Percentiles rank a stretch among this genome's conserved stretches.
These are phyloP conservation scores for Crypturellus undulatus DNA, from an alignment of 2,113 vertebrate species.

Conservation along the genomic window DNA sequence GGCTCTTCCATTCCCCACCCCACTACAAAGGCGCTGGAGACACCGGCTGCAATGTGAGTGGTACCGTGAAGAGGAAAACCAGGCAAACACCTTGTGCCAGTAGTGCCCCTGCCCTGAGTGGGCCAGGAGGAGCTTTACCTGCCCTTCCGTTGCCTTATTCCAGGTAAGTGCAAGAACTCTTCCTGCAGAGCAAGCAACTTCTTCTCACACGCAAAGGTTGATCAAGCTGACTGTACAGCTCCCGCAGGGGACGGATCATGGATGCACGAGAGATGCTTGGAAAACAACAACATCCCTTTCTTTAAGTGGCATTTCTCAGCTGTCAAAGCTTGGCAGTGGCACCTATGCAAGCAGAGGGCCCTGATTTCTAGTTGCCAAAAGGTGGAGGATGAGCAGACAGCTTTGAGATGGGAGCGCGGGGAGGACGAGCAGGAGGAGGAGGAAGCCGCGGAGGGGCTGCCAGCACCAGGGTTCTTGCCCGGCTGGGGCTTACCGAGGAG, in stretches of 20 bases:
- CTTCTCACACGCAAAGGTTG: neutral
- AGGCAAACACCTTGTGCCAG: neutral
- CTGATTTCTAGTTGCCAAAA: neutral
- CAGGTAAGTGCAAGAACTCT: neutral
- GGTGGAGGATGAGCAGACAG: too few relatives aligned
- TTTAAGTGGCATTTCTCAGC: neutral
- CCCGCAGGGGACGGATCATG: too few relatives aligned
- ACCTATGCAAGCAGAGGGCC: neutral
- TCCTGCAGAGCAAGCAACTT: neutral
- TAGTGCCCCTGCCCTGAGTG: neutral
- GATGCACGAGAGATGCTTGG: neutral
- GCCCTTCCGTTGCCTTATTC: neutral
- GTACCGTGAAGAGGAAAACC: neutral
- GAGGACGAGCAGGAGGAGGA: too few relatives aligned
- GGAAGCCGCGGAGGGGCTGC: too few relatives aligned
- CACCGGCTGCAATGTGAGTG: neutral
- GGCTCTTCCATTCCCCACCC: neutral
- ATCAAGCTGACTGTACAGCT: neutral
- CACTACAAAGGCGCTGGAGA: neutral
- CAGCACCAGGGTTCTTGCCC: too few relatives aligned
- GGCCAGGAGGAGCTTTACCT: neutral
- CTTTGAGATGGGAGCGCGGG: too few relatives aligned
- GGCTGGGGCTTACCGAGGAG: too few relatives aligned
- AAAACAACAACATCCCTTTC: neutral
- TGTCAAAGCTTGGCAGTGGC: neutral